Conservation (phyloP, 2,888 invertebrate genomes). For the Rhagium mordax region DNA sequence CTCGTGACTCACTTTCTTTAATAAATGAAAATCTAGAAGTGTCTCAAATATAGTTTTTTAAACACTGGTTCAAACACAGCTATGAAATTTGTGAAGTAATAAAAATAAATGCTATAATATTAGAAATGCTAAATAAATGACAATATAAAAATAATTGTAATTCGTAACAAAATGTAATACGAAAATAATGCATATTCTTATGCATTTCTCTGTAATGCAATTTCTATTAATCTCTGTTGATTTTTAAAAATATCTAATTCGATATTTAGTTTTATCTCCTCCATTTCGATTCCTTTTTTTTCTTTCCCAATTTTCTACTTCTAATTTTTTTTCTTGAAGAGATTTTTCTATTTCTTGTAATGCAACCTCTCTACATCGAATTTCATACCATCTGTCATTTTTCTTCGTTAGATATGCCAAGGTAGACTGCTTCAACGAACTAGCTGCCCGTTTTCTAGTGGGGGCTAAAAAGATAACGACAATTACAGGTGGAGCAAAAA, state of each 20-base stretch:
- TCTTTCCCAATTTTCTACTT: constrained; percentile 21
- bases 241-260: background rate
- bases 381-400: constrained; percentile 21
- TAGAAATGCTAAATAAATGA: no score
- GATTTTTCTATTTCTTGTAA: constrained; percentile 14
- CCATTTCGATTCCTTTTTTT: constrained; percentile 3
- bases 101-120: no score
- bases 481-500: background rate
- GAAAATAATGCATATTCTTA: no score
- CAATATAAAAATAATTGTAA: no score
- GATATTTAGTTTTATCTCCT: constrained; percentile 11
- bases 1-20: no score
- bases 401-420: constrained; percentile 20
- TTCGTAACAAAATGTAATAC: no score
- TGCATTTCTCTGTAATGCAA: no score
- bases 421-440: constrained; percentile 15
- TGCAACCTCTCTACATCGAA: constrained; percentile 18
- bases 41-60: no score
- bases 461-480: constrained; percentile 4
- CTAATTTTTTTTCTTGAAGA: background rate
- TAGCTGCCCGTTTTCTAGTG: constrained; percentile 17
- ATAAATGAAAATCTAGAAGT: no score
- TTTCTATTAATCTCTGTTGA: no score
- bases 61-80: no score
- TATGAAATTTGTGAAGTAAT: no score